Evolutionary conservation across 1,140 invertebrate species (phyloP).

Genomic region (Tribolium castaneum): DNA sequence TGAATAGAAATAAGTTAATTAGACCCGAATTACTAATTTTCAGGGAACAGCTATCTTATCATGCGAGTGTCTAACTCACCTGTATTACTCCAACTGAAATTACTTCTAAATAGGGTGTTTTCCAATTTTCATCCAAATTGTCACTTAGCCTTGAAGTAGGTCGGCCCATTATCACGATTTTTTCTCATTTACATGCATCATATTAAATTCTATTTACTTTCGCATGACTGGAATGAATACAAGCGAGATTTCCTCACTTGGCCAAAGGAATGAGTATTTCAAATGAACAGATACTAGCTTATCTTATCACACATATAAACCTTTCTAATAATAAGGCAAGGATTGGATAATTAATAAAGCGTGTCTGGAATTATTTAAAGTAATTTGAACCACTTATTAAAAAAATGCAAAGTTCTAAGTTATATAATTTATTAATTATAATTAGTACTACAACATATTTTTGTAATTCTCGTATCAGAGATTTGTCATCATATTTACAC

Average conservation of each 20-base stretch:
- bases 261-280: constrained; percentile 6
- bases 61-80: neutral
- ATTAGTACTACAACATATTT: too few relatives aligned
- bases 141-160: neutral
- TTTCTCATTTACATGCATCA: neutral
- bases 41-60: neutral
- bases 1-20: neutral
- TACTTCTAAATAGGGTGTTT: constrained; percentile 4
- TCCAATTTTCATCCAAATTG: neutral
- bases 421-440: too few relatives aligned
- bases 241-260: neutral
- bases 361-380: too few relatives aligned
- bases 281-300: neutral
- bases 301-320: constrained; percentile 23
- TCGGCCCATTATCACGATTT: constrained; percentile 16
- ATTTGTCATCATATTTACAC: too few relatives aligned
- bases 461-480: too few relatives aligned
- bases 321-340: neutral
- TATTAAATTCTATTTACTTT: neutral
- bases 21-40: neutral
- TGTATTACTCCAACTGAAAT: constrained; percentile 1
- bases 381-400: too few relatives aligned
- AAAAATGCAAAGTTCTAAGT: too few relatives aligned
- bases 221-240: neutral
- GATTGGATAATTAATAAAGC: neutral